Base-by-base conservation (phyloP, 1,140 invertebrate genomes). In the Temnothorax longispinosus region DNA sequence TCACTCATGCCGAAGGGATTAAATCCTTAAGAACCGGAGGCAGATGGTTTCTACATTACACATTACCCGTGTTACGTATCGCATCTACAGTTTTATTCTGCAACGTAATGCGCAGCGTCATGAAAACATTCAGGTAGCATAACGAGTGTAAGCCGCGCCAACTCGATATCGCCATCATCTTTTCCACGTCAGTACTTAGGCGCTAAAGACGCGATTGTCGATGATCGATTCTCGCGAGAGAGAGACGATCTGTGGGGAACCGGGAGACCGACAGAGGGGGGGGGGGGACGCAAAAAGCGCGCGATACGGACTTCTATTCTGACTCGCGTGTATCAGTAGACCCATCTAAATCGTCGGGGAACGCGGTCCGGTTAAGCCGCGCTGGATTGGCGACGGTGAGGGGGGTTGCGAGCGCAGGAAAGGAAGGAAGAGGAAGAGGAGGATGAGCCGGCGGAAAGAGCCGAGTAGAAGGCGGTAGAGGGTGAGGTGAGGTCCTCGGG, bases 311-410 rank as follows among this genome's bases (percentile, higher is more conserved):
- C 69, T 82, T 74, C 54, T 74, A 82, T 74, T 85, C 78, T 18
- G 21, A 87, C 80, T 85, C 44, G 60, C 21, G 62, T 56, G 56
- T 85, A 84, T 87, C 80, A 27, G 69, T 72, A 56, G 56, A 84
- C 54, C 35, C 47, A 87, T 72, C 58, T 87, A 84, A 87, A 87
- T 87, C 67, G 78, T 87, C 67, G 58, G 21, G 27, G 38, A 84
- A 56, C 65, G 52, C 56, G 44, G 44, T 71, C 64, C 67, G 52
- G 80, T 82, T 82, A 82, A 81, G 47, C 64, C 47, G 13, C 71
- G 60, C 56, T 76, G 58, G 82, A 82, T 81, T 81, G 76, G 77
- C 65, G 69, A 38, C 38, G 69, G 35, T 38, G 47, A 11, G 65
- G 38, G 87, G 65, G 81, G 80, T 71, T 71, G 82, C 69, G 54